Evolutionary conservation across 2,797 vertebrate genomes (phyloP).

Genomic region (Halcyon leucocephala): DNA sequence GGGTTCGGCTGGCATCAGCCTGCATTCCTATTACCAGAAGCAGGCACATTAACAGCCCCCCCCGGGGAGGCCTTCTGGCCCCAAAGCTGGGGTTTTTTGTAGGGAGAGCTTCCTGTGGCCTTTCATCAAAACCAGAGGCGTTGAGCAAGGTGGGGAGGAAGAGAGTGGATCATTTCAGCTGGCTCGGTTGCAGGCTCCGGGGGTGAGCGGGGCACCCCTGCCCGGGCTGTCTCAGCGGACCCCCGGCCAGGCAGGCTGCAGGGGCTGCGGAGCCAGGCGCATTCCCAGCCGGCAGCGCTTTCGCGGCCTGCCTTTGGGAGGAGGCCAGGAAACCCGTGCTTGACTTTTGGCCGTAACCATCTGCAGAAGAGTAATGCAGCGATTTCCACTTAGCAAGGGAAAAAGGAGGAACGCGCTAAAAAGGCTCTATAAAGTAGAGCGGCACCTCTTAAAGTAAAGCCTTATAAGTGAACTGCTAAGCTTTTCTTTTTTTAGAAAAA

Average conservation of each 20-base stretch:
- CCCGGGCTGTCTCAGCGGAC: rapidly evolving
- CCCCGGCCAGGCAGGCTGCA: not conserved
- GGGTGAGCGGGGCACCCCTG: not conserved
- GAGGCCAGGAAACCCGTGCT: not conserved
- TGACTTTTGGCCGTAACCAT: not conserved
- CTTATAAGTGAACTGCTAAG: not conserved
- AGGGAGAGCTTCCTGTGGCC: not conserved
- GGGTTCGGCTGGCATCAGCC: not conserved
- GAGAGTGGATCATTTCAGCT: not conserved
- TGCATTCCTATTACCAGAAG: not conserved
- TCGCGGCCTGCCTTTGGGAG: constrained; percentile 8
- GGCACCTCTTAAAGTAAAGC: constrained; percentile 22
- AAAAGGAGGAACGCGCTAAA: not conserved
- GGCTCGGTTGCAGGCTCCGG: not conserved
- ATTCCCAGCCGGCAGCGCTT: not conserved
- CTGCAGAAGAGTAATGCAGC: not conserved
- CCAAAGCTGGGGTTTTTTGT: not conserved
- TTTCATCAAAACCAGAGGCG: not conserved
- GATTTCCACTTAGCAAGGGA: constrained; percentile 37
- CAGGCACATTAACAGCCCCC: rapidly evolving
- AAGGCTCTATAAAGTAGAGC: not conserved
- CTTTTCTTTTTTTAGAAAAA: not conserved
- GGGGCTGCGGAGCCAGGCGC: rapidly evolving
- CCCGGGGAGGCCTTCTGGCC: not conserved
- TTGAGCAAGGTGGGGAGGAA: not conserved